These are phyloP conservation scores for Onychomys leucogaster DNA, from an alignment of 2,797 vertebrate genomes.

Conservation along the genomic window DNA sequence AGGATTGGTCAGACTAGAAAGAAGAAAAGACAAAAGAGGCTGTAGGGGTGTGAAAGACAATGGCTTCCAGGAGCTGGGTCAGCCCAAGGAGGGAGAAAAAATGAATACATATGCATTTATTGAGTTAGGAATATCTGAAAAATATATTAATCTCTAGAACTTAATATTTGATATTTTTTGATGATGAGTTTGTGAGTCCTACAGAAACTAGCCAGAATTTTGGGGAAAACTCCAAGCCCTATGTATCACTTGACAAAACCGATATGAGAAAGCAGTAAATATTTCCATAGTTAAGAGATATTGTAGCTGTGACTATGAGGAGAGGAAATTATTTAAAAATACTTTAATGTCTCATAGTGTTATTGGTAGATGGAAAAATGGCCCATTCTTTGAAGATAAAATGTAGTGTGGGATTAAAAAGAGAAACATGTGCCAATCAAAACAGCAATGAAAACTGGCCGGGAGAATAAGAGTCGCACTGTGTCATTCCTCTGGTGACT, in stretches of 20 bases:
- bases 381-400: conserved; percentile 72
- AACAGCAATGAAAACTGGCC: conserved; percentile 66
- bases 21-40: conserved; percentile 10
- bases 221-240: not conserved
- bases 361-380: conserved; percentile 63
- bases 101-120: not conserved
- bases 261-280: not conserved
- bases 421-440: conserved; percentile 67
- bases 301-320: conserved; percentile 49
- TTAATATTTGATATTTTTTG: conserved; percentile 43
- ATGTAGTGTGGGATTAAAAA: conserved; percentile 63
- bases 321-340: not conserved
- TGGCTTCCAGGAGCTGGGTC: not conserved
- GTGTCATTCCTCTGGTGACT: conserved; percentile 41
- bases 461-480: conserved; percentile 60
- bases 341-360: not conserved
- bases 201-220: not conserved
- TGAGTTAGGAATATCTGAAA: not conserved
- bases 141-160: not conserved
- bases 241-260: conserved; percentile 17
- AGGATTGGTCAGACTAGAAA: not conserved
- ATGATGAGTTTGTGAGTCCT: conserved; percentile 3
- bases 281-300: conserved; percentile 19
- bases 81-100: not conserved
- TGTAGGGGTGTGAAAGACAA: not conserved